Conservation (phyloP, 1,140 invertebrate genomes). For the Lasaia peninsularis region DNA sequence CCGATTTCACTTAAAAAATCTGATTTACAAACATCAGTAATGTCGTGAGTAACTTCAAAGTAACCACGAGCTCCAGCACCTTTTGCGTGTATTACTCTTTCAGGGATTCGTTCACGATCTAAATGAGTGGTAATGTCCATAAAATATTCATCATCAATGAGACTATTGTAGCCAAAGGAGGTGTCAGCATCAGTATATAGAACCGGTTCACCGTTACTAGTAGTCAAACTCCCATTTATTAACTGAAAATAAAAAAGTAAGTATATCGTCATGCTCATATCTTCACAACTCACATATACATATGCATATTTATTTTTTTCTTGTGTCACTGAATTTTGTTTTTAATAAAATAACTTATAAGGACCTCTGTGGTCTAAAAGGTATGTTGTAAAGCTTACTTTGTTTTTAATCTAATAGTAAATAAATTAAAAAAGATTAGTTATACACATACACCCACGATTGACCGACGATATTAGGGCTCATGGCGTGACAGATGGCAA, state of each 20-base stretch:
- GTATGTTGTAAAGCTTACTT: no score
- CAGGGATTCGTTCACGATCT: conserved; percentile 93
- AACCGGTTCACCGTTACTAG: conserved; percentile 89
- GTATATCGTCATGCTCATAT: no score
- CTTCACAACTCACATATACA: no score
- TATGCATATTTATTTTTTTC: no score
- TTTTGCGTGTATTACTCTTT: conserved; percentile 95
- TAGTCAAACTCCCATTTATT: conserved; percentile 83
- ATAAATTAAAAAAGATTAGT: no score
- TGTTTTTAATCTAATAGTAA: no score
- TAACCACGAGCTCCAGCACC: conserved; percentile 96
- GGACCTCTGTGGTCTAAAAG: no score
- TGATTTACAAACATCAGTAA: conserved; percentile 90
- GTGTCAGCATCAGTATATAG: conserved; percentile 79
- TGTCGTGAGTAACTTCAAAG: conserved; percentile 95
- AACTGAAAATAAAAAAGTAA: neutral
- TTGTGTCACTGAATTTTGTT: no score
- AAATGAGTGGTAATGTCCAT: conserved; percentile 94
- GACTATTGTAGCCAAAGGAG: conserved; percentile 59
- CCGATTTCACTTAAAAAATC: conserved; percentile 89
- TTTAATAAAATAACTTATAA: no score
- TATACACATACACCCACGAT: no score
- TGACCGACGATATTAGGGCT: no score
- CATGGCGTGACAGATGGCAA: no score
- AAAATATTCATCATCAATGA: conserved; percentile 88